Evolutionary conservation across 2,113 vertebrate species (phyloP).

Genomic region (Amblyopsis rosae): DNA sequence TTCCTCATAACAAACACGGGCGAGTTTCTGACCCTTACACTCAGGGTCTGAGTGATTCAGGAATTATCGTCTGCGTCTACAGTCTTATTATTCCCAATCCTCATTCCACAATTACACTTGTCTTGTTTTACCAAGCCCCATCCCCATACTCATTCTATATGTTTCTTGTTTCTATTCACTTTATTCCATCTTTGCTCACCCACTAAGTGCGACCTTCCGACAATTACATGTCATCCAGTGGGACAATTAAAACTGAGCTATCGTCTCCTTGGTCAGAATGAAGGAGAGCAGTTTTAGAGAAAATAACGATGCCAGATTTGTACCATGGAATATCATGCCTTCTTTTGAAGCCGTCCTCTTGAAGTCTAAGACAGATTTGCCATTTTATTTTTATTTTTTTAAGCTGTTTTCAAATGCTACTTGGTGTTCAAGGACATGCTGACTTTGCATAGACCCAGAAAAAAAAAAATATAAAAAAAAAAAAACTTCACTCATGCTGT

Average conservation of each 20-base stretch:
- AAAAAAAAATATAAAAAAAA: constrained; percentile 23
- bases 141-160: constrained; percentile 13
- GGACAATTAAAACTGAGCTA: constrained; percentile 72
- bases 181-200: constrained; percentile 3
- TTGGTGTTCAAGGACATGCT: constrained; percentile 55
- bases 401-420: constrained; percentile 43
- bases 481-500: constrained; percentile 36
- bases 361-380: background rate
- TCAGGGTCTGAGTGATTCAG: constrained; percentile 52
- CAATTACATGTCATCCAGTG: constrained; percentile 64
- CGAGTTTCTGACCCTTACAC: constrained; percentile 30
- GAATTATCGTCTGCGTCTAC: constrained; percentile 35
- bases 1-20: constrained; percentile 56
- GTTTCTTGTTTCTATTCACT: constrained; percentile 7
- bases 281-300: background rate
- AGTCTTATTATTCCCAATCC: constrained; percentile 28
- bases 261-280: constrained; percentile 21
- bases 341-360: too few species aligned
- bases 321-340: constrained; percentile 24
- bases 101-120: constrained; percentile 43
- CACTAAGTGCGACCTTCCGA: constrained; percentile 54
- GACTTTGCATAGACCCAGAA: constrained; percentile 48
- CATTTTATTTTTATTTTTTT: too few species aligned
- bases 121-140: constrained; percentile 46
- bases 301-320: constrained; percentile 64